Conservation (phyloP, 1,140 invertebrate species). For the Copidosoma floridanum region DNA sequence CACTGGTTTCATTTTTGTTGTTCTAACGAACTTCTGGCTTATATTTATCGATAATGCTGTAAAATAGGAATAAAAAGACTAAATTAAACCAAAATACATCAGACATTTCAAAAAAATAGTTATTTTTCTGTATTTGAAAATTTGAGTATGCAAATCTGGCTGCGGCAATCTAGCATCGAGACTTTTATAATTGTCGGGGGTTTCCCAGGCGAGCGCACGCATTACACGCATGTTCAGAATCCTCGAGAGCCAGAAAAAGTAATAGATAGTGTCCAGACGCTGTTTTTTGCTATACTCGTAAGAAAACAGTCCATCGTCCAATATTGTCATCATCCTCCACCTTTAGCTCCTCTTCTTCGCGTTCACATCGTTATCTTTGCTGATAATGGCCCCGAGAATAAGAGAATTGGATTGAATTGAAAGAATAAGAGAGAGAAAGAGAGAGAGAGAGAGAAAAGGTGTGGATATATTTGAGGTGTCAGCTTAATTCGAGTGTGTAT, state of each 20-base stretch:
- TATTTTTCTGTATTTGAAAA: no score
- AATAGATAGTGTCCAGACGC: neutral
- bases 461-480: no score
- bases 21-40: no score
- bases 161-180: slow-evolving; percentile 2
- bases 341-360: no score
- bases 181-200: neutral
- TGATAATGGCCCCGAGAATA: neutral
- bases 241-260: neutral
- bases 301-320: neutral
- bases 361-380: neutral
- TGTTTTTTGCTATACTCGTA: neutral
- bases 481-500: neutral
- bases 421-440: neutral
- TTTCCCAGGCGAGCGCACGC: neutral
- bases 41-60: no score
- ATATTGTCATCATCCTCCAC: slow-evolving; percentile 10
- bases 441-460: neutral
- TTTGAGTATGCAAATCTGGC: no score
- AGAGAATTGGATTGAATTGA: no score
- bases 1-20: no score
- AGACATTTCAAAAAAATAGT: no score
- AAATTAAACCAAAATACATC: no score
- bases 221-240: slow-evolving; percentile 4
- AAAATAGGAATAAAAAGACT: no score